phyloP scores from a whole-genome alignment of 2,888 invertebrate genomes.

The Liopterus haemorrhoidalis region DNA sequence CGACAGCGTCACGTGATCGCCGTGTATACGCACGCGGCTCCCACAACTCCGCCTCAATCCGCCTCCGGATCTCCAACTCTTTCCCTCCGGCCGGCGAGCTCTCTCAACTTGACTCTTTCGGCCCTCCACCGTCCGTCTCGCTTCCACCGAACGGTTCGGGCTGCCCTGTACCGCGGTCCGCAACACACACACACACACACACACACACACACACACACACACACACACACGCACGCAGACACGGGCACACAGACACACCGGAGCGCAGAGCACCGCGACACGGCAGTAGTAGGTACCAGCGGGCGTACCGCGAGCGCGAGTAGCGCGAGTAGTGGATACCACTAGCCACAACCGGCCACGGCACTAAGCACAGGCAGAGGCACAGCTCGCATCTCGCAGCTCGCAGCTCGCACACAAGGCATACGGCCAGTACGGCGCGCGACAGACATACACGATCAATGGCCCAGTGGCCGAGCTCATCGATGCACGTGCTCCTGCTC shows the following conservation, averaged over 20 bases:
- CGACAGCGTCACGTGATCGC: conserved; percentile 46
- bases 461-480: conserved; percentile 60
- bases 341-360: conserved; percentile 22
- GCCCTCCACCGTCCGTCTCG: too few species aligned
- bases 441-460: conserved; percentile 52
- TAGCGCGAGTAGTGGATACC: neutral
- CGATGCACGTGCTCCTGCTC: conserved; percentile 52
- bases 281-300: too few species aligned
- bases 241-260: neutral
- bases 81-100: conserved; percentile 35
- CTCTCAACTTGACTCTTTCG: too few species aligned
- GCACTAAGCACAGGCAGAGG: conserved; percentile 21
- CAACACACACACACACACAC: conserved; percentile 13
- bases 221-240: neutral
- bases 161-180: too few species aligned
- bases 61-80: conserved; percentile 45
- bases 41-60: conserved; percentile 49
- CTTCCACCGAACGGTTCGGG: too few species aligned
- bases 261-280: neutral
- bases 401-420: conserved; percentile 30
- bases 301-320: neutral
- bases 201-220: neutral
- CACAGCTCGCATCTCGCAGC: conserved; percentile 10
- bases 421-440: conserved; percentile 37
- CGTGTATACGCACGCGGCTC: conserved; percentile 52